Evolutionary conservation across 2,113 vertebrate species (phyloP).

Genomic region (Elanus axillaris): DNA sequence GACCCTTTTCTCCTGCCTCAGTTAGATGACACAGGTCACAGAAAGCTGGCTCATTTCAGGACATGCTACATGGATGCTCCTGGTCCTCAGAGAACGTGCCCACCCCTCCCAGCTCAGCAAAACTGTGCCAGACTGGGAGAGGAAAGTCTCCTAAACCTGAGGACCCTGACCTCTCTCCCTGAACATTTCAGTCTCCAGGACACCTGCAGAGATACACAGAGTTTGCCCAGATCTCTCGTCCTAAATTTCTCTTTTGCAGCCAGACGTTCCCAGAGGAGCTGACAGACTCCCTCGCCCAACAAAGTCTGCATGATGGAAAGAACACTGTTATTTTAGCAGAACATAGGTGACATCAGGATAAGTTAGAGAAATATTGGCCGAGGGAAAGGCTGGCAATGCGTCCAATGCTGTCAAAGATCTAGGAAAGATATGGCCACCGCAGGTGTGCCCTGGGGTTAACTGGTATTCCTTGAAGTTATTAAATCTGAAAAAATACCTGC

Average conservation of each 20-base stretch:
- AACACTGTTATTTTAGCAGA: not conserved
- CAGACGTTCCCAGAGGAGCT: not conserved
- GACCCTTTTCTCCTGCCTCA: not conserved
- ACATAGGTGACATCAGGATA: accelerated
- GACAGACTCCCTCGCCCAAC: not conserved
- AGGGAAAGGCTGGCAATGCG: not conserved
- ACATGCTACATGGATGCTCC: not conserved
- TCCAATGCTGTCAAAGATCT: not conserved
- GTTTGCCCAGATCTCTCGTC: not conserved
- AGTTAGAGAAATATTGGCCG: not conserved
- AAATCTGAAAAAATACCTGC: not conserved
- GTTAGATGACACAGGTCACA: not conserved
- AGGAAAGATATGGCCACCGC: not conserved
- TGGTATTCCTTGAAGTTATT: not conserved
- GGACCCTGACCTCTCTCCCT: not conserved
- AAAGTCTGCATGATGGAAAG: not conserved
- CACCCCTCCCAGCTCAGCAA: not conserved
- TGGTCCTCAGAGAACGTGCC: not conserved
- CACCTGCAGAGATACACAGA: not conserved
- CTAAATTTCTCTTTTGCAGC: not conserved
- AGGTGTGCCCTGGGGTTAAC: not conserved
- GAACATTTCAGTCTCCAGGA: not conserved
- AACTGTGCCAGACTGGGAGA: not conserved
- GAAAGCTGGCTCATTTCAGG: not conserved
- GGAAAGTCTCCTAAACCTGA: not conserved